Conservation (phyloP, 2,797 vertebrate species). For the Myotis findleyi region DNA sequence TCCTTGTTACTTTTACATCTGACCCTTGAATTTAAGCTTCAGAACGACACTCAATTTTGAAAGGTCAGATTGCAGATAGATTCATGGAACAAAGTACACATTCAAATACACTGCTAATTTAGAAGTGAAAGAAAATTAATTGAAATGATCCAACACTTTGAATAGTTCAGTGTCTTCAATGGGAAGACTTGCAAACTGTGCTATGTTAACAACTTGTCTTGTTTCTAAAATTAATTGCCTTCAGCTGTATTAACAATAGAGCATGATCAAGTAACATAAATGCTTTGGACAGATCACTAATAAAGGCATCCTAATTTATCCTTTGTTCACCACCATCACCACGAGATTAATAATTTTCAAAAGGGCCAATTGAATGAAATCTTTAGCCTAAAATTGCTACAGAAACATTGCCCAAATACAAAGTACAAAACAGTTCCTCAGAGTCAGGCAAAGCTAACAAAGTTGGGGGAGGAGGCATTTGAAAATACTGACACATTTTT, state of each 20-base stretch:
- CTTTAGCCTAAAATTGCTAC: constrained; percentile 50
- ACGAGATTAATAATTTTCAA: constrained; percentile 63
- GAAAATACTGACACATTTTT: neutral
- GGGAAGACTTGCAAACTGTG: constrained; percentile 36
- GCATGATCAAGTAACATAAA: constrained; percentile 59
- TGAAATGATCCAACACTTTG: constrained; percentile 55
- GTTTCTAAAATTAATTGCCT: constrained; percentile 57
- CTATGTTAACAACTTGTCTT: constrained; percentile 16
- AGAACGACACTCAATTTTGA: neutral
- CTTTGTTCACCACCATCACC: constrained; percentile 42
- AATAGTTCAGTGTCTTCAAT: constrained; percentile 25
- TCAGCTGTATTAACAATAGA: constrained; percentile 55
- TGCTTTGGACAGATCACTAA: constrained; percentile 46
- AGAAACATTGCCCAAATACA: neutral
- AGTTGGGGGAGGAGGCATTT: neutral
- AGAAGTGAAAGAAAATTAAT: constrained; percentile 57
- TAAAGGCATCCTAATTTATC: constrained; percentile 49
- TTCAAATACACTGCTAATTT: constrained; percentile 59
- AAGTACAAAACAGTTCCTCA: neutral
- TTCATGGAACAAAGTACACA: neutral
- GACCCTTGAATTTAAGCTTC: neutral
- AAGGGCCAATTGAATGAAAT: constrained; percentile 11
- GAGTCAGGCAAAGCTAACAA: neutral
- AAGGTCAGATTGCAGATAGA: neutral
- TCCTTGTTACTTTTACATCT: neutral